phyloP scores from a whole-genome alignment of 2,888 invertebrate species.

The Tortricodes alternella region DNA sequence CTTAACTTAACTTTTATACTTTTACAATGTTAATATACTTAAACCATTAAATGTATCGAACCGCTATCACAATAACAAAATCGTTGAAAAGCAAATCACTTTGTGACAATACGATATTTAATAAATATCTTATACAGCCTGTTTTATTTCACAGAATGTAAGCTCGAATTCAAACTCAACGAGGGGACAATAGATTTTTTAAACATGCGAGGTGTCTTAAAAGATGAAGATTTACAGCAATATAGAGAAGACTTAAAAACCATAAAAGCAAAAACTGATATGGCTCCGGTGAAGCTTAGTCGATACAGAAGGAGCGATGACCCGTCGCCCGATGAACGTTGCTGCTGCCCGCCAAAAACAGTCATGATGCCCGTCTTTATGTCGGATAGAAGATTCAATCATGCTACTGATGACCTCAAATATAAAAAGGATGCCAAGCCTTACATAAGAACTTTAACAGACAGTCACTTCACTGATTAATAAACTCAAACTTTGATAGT shows the following conservation, averaged over 20 bases:
- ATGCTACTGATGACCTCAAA: constrained; percentile 41
- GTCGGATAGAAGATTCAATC: constrained; percentile 50
- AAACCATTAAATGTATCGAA: too few species aligned
- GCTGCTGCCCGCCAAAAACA: constrained; percentile 54
- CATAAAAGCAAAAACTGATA: constrained; percentile 4
- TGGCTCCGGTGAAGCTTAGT: neutral
- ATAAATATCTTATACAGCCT: too few species aligned
- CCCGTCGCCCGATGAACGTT: constrained; percentile 35
- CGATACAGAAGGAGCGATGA: neutral
- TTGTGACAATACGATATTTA: too few species aligned
- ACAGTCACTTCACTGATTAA: neutral
- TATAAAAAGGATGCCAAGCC: constrained; percentile 1
- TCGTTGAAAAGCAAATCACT: too few species aligned
- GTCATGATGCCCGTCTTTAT: constrained; percentile 61
- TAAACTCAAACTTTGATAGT: too few species aligned
- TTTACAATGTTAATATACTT: too few species aligned
- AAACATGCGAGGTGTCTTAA: constrained; percentile 48
- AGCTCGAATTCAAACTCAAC: constrained; percentile 51
- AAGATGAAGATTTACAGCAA: constrained; percentile 38
- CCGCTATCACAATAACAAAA: too few species aligned
- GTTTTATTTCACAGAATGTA: constrained; percentile 59
- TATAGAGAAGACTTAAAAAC: constrained; percentile 35
- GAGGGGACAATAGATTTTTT: constrained; percentile 51
- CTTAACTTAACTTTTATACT: too few species aligned
- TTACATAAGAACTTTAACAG: neutral